These are phyloP conservation scores for Pteropus rufus DNA, from an alignment of 2,797 vertebrate species.

Conservation along the genomic window DNA sequence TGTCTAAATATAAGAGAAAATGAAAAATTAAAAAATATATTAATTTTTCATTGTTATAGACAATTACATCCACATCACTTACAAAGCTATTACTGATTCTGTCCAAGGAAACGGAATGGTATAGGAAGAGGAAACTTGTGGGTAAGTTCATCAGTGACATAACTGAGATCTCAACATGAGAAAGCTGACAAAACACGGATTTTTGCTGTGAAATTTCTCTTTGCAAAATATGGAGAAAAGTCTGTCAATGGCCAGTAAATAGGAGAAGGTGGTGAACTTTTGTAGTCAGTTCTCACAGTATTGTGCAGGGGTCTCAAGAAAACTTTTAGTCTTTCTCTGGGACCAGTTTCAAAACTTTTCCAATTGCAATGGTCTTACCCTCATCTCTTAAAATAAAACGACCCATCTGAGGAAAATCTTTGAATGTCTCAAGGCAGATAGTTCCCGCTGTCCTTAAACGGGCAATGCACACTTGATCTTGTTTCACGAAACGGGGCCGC, in stretches of 20 bases:
- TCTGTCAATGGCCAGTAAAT: slow-evolving; percentile 89
- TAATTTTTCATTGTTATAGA: slow-evolving; percentile 70
- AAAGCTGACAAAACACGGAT: slow-evolving; percentile 96
- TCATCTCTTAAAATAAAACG: slow-evolving; percentile 98
- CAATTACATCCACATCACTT: slow-evolving; percentile 85
- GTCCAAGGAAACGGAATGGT: slow-evolving; percentile 87
- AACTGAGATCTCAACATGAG: slow-evolving; percentile 99
- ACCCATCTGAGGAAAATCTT: slow-evolving; percentile 99
- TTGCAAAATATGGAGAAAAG: slow-evolving; percentile 83
- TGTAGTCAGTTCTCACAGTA: slow-evolving; percentile 89
- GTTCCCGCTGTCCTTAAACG: slow-evolving; percentile 96
- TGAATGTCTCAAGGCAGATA: slow-evolving; percentile 99
- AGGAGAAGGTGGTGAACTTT: slow-evolving; percentile 86
- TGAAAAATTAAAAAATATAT: slow-evolving; percentile 70
- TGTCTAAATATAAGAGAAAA: slow-evolving; percentile 66
- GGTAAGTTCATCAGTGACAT: slow-evolving; percentile 91
- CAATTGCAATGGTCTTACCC: slow-evolving; percentile 98
- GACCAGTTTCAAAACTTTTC: slow-evolving; percentile 98
- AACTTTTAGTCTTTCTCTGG: slow-evolving; percentile 95
- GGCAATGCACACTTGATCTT: slow-evolving; percentile 98
- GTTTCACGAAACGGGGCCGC: slow-evolving; percentile 96
- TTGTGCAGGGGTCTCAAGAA: slow-evolving; percentile 84
- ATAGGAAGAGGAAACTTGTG: slow-evolving; percentile 70
- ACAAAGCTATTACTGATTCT: slow-evolving; percentile 90
- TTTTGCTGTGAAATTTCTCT: slow-evolving; percentile 87